Evolutionary conservation across 2,888 invertebrate genomes (phyloP).

Genomic region (Cremastinae sp.): DNA sequence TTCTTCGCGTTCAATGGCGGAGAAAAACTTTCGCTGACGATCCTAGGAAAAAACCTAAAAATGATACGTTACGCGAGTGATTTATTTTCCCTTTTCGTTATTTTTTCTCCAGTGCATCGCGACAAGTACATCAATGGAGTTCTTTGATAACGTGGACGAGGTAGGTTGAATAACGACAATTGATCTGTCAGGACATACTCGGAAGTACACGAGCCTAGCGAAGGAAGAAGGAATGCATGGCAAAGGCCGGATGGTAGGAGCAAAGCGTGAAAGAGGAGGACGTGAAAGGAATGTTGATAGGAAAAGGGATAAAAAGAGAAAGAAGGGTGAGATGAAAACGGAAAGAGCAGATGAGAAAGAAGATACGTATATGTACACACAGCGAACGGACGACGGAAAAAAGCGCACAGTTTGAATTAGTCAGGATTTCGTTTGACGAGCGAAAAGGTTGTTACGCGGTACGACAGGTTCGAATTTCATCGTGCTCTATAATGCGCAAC

Average conservation of each 20-base stretch:
- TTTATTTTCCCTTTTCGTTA: too few relatives aligned
- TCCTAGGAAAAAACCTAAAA: too few relatives aligned
- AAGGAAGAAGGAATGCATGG: conserved; percentile 27
- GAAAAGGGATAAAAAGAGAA: neutral
- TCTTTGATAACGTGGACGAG: conserved; percentile 1
- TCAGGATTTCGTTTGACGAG: conserved; percentile 46
- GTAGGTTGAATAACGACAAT: conserved; percentile 33
- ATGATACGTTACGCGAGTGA: too few relatives aligned
- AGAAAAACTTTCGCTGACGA: too few relatives aligned
- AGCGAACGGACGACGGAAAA: conserved; percentile 4
- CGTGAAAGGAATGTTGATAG: conserved; percentile 33
- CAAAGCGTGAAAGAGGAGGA: conserved; percentile 12
- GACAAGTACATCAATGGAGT: neutral
- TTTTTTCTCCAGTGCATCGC: conserved; percentile 5
- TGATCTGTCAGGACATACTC: conserved; percentile 38
- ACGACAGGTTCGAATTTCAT: conserved; percentile 28
- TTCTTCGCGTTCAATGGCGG: too few relatives aligned
- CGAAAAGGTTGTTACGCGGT: conserved; percentile 14
- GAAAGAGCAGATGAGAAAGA: too few relatives aligned
- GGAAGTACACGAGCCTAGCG: neutral
- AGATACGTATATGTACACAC: conserved; percentile 9
- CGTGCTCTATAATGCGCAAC: conserved; percentile 16
- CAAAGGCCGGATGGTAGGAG: neutral
- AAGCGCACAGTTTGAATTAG: conserved; percentile 19
- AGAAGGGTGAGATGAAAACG: too few relatives aligned